Conservation (phyloP, 2,113 vertebrate species). For the Cacatua alba region DNA sequence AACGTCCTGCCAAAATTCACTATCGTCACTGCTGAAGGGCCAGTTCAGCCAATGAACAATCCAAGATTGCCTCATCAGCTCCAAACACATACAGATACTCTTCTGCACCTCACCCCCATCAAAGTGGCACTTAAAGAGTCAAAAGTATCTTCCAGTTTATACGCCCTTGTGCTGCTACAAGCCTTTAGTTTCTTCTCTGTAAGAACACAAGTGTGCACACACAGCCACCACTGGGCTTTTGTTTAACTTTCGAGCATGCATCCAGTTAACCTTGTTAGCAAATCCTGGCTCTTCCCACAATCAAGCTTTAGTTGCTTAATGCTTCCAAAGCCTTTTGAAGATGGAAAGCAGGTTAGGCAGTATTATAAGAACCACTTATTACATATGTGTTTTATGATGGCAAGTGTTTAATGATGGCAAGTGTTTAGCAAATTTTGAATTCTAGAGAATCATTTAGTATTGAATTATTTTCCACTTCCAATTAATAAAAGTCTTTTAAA, state of each 20-base stretch:
- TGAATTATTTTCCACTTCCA: slow-evolving; percentile 54
- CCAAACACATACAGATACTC: neutral
- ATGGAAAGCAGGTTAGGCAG: neutral
- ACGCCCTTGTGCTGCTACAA: neutral
- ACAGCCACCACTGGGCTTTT: neutral
- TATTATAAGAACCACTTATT: neutral
- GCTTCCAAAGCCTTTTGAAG: neutral
- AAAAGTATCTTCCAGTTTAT: neutral
- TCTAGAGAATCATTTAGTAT: neutral
- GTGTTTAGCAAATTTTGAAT: neutral
- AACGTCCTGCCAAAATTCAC: neutral
- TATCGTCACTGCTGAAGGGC: neutral
- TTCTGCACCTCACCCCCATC: neutral
- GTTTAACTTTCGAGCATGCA: neutral
- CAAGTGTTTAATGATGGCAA: neutral
- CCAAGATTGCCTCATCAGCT: neutral
- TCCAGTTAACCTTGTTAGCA: neutral
- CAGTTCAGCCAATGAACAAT: neutral
- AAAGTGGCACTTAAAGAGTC: neutral
- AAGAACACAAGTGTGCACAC: accelerated
- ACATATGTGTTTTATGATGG: neutral
- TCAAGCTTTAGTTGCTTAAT: neutral
- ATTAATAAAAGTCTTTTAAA: slow-evolving; percentile 41
- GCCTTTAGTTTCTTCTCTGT: neutral
- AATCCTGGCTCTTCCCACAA: neutral